phyloP scores from a whole-genome alignment of 2,797 vertebrate species.

The Pterois miles region DNA sequence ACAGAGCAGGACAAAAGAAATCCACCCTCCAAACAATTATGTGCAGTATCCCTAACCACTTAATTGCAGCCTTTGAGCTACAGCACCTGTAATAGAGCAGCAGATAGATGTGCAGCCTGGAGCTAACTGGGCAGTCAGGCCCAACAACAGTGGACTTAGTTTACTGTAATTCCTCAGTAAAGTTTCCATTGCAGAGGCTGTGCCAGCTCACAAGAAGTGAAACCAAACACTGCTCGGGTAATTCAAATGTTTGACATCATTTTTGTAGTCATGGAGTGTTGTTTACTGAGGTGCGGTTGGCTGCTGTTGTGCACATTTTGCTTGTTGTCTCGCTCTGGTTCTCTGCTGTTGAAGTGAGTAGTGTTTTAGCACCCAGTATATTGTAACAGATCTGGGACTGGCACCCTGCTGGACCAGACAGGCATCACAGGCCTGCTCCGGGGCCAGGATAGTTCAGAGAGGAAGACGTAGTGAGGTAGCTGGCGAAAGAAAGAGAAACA shows the following conservation, averaged over 20 bases:
- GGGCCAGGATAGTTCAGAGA: slow-evolving; percentile 57
- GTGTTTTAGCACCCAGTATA: slow-evolving; percentile 17
- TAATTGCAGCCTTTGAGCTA: slow-evolving; percentile 42
- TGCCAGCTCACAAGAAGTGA: slow-evolving; percentile 25
- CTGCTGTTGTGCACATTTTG: slow-evolving; percentile 11
- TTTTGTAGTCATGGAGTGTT: slow-evolving; percentile 13
- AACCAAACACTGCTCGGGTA: slow-evolving; percentile 41
- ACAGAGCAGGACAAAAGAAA: slow-evolving; percentile 32
- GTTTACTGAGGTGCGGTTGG: slow-evolving; percentile 33
- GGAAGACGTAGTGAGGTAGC: not conserved
- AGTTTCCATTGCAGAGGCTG: slow-evolving; percentile 31
- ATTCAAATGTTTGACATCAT: slow-evolving; percentile 58
- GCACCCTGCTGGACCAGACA: slow-evolving; percentile 55
- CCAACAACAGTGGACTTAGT: slow-evolving; percentile 20
- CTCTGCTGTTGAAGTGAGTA: slow-evolving; percentile 40
- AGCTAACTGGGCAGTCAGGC: slow-evolving; percentile 20
- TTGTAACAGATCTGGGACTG: slow-evolving; percentile 48
- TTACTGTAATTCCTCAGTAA: slow-evolving; percentile 31
- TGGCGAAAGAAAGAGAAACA: not conserved
- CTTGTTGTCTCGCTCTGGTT: slow-evolving; percentile 18
- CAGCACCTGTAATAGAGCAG: slow-evolving; percentile 38
- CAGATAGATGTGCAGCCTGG: slow-evolving; percentile 43
- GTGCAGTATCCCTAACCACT: slow-evolving; percentile 46
- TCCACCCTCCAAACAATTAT: slow-evolving; percentile 34
- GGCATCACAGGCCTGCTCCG: slow-evolving; percentile 29